phyloP scores from a whole-genome alignment of 2,888 invertebrate species.

The Melangyna quadrimaculata region DNA sequence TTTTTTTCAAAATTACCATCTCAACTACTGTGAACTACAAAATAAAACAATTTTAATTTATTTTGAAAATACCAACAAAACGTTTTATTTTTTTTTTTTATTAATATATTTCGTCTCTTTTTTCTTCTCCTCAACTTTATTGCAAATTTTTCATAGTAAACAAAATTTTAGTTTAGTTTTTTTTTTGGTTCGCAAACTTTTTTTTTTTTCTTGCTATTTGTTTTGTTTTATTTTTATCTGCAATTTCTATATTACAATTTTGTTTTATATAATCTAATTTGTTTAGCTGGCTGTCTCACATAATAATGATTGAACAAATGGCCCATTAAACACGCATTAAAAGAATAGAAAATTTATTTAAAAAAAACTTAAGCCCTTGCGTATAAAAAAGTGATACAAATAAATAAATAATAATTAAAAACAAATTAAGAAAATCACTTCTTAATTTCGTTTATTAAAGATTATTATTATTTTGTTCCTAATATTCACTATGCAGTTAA shows the following conservation, averaged over 20 bases:
- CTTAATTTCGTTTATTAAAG: conserved; percentile 54
- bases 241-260: conserved; percentile 63
- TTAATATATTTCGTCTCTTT: conserved; percentile 65
- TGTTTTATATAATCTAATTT: conserved; percentile 54
- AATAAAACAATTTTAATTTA: conserved; percentile 24
- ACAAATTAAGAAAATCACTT: conserved; percentile 59
- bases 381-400: conserved; percentile 69
- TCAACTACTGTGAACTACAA: too few species aligned
- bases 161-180: conserved; percentile 66
- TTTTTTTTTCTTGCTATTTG: conserved; percentile 43
- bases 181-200: conserved; percentile 70
- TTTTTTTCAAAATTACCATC: too few species aligned
- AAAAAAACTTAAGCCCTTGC: conserved; percentile 60
- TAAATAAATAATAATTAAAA: conserved; percentile 69
- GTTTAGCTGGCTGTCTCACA: conserved; percentile 70
- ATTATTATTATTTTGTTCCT: conserved; percentile 54
- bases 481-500: conserved; percentile 13
- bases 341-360: conserved; percentile 42
- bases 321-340: conserved; percentile 56
- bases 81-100: conserved; percentile 50
- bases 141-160: conserved; percentile 68
- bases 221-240: conserved; percentile 31
- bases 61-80: conserved; percentile 59
- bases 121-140: conserved; percentile 63
- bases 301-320: conserved; percentile 50